phyloP scores from a whole-genome alignment of 2,888 invertebrate genomes.

The Agrotis segetum region DNA sequence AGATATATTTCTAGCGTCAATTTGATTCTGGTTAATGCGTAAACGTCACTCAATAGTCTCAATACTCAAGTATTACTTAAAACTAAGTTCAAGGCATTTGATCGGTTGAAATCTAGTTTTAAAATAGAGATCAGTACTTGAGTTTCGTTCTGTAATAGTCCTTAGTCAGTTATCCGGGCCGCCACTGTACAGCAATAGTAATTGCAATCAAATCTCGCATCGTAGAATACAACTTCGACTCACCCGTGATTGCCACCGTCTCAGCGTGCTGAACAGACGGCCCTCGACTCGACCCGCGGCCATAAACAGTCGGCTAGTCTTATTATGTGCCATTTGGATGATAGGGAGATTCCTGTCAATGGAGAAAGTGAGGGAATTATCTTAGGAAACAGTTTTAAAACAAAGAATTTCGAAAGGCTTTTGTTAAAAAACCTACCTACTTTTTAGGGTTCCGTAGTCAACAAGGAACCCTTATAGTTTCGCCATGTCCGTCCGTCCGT shows the following conservation, averaged over 20 bases:
- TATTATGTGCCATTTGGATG: conserved; percentile 15
- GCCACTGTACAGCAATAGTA: conserved; percentile 26
- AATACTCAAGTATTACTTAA: no score
- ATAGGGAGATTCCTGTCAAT: not conserved
- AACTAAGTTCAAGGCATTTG: no score
- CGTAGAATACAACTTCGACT: conserved; percentile 33
- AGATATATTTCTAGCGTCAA: no score
- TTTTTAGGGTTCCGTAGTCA: no score
- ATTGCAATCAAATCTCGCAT: conserved; percentile 29
- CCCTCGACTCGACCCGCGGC: conserved; percentile 14
- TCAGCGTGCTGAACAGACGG: not conserved
- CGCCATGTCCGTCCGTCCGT: no score
- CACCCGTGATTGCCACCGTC: conserved; percentile 47
- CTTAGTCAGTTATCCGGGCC: conserved; percentile 14
- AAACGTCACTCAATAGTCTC: no score
- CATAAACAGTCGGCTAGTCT: conserved; percentile 29
- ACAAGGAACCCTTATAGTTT: no score
- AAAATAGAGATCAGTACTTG: no score
- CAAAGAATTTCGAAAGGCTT: not conserved
- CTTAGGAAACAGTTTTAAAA: not conserved
- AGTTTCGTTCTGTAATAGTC: no score
- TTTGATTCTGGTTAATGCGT: no score
- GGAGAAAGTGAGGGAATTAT: not conserved
- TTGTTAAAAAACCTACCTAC: no score
- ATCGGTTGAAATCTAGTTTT: no score